Evolutionary conservation across 2,113 vertebrate species (phyloP), one percentile per base, ranked within the genome.

Genomic region (Saguinus midas): DNA sequence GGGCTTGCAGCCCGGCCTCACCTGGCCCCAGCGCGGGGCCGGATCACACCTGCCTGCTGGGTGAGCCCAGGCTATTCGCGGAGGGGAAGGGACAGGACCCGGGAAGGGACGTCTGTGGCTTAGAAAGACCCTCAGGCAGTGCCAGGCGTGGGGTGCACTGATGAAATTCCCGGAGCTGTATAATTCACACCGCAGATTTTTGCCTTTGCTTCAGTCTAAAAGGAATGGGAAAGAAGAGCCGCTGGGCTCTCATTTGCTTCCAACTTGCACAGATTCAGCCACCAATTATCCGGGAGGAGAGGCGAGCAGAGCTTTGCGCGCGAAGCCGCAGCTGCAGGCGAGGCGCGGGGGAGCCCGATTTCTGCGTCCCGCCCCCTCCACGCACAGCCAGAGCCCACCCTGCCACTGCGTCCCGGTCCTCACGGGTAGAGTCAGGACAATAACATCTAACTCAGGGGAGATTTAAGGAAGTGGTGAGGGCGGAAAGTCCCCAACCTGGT

Each of bases 141-240:
- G 8, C 57, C 2, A 1, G 3, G 52, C 4, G 2, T 8, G 16
- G 11, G 57, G 16, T 8, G 1, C 5, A 6, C 2, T 23, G 6
- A 78, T 81, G 35, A 78, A 57, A n/a, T 0, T 12, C 6, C 3
- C 32, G 37, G 6, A 35, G 10, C 27, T 20, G 4, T 21, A 23
- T 8, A 21, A 64, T 10, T 14, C 37, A 48, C 81, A 10, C 12
- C 25, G 3, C 0, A 17, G 45, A 23, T 3, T 3, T 37, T 27
- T 43, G 55, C 12, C 32, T 84, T 43, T 61, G 23, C 6, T 52
- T 48, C 16, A 1, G 5, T 32, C 16, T 58, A 40, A 83, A 84
- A 70, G 40, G 50, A 12, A 57, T 70, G 57, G n/a, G 23, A 61
- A 16, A 37, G 35, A 12, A 35, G 27, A 55, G 72, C 11, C 12